These are phyloP conservation scores for Boloria euphrosyne DNA, from an alignment of 2,888 invertebrate species.

Conservation along the genomic window DNA sequence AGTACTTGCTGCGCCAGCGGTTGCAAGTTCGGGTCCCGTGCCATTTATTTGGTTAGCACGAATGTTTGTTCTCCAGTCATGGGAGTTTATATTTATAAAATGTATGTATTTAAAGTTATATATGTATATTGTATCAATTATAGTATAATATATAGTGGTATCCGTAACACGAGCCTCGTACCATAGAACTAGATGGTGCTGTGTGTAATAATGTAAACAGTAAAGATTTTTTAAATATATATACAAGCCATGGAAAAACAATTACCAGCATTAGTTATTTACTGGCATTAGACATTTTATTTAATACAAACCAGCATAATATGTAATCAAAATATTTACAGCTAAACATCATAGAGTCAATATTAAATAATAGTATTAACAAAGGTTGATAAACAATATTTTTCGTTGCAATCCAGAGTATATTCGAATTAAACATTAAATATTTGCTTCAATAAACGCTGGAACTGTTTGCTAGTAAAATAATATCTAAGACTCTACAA, in stretches of 20 bases:
- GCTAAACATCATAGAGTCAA: conserved; percentile 34
- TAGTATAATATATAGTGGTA: too few species aligned
- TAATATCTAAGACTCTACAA: conserved; percentile 72
- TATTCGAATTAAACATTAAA: conserved; percentile 65
- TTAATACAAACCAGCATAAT: conserved; percentile 22
- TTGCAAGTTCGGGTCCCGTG: too few species aligned
- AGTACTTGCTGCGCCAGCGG: too few species aligned
- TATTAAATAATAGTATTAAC: conserved; percentile 33
- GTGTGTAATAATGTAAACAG: too few species aligned
- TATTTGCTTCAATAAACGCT: conserved; percentile 68
- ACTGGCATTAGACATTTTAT: conserved; percentile 9
- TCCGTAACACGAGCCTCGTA: too few species aligned
- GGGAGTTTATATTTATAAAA: too few species aligned
- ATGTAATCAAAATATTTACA: conserved; percentile 34
- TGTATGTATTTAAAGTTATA: too few species aligned
- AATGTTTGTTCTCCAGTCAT: too few species aligned
- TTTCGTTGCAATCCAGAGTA: conserved; percentile 49
- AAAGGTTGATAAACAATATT: conserved; percentile 46
- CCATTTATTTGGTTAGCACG: too few species aligned
- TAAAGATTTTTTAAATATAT: too few species aligned
- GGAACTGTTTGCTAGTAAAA: conserved; percentile 66
- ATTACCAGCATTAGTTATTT: not conserved
- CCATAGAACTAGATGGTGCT: too few species aligned
- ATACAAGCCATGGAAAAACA: not conserved
- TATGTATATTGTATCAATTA: too few species aligned